Evolutionary conservation across 2,113 vertebrate species (phyloP).

Genomic region (Marmota monax): DNA sequence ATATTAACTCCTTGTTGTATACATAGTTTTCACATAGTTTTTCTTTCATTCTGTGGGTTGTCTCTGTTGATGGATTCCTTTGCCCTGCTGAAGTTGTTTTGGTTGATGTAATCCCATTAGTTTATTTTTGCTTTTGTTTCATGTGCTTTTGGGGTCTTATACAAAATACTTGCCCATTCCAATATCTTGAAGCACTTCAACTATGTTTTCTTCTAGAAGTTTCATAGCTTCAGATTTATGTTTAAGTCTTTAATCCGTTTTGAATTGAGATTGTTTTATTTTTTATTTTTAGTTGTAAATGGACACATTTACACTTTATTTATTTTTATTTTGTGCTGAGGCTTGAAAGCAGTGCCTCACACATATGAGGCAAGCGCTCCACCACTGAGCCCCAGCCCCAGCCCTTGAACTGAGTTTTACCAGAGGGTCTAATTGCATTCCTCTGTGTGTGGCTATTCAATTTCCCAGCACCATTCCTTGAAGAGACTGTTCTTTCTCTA

Average conservation of each 20-base stretch:
- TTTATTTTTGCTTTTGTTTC: background rate
- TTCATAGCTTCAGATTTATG: background rate
- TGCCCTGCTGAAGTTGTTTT: background rate
- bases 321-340: too few species aligned
- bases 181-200: too few species aligned
- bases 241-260: background rate
- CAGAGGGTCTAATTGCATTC: background rate
- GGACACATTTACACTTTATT: too few species aligned
- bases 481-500: background rate
- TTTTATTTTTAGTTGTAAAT: too few species aligned
- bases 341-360: too few species aligned
- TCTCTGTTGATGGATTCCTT: background rate
- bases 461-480: background rate
- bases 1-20: background rate
- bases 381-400: too few species aligned
- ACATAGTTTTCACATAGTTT: background rate
- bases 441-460: too few species aligned
- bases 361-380: too few species aligned
- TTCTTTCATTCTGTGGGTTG: background rate
- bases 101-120: background rate
- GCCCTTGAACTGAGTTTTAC: background rate
- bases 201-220: background rate
- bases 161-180: background rate
- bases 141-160: background rate
- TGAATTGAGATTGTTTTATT: background rate